Evolutionary conservation across 1,140 invertebrate species (phyloP), one percentile per base, ranked within the genome.

Genomic region (Saccostrea cuccullata): DNA sequence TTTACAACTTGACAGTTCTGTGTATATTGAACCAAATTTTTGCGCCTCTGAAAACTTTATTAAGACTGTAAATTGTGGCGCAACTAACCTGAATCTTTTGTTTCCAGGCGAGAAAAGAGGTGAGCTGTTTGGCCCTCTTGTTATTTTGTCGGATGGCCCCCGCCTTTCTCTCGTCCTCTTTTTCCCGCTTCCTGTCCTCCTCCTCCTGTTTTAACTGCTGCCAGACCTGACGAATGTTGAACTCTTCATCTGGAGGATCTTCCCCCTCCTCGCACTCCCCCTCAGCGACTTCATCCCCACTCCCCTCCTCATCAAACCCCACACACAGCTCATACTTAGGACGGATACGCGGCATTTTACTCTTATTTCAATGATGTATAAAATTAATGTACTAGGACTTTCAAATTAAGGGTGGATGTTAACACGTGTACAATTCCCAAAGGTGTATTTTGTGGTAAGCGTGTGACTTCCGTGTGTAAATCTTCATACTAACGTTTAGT

Each of bases 401-500:
- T 36, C 26, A 36, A 15, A 30, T 11, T 77, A 26, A 36, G 70
- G 26, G 26, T 26, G 30, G 8, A 36, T 15, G 30, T 11, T 26
- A 17, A 36, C 23, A 77, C 70, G 70, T 30, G 30, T 36, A 47
- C 47, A 0, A 47, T 9, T 47, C 47, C 47, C 47, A 47, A 47
- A 47, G 47, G 15, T 36, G 70, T 13, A 17, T 36, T 15, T 23
- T 26, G 11, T 13, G 30, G 70, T 30, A 30, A 36, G 12, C 70
- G 70, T 77, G 70, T 15, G 23, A 77, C 70, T 77, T 77, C 70
- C 70, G 23, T 36, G 70, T 77, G 70, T 77, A 13, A 77, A 30
- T 64, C 5, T 20, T 64, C 58, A 20, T 64, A 47, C 47, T 47
- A 47, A 47, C 47, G 9, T 47, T 47, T 47, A 47, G 47, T 47